Percentiles rank a stretch among this genome's conserved stretches.
Evolutionary conservation across 30 jellyfish, hydroid and myxozoan genomes (phyloP).

Genomic region (Nemopilema nomurai): DNA sequence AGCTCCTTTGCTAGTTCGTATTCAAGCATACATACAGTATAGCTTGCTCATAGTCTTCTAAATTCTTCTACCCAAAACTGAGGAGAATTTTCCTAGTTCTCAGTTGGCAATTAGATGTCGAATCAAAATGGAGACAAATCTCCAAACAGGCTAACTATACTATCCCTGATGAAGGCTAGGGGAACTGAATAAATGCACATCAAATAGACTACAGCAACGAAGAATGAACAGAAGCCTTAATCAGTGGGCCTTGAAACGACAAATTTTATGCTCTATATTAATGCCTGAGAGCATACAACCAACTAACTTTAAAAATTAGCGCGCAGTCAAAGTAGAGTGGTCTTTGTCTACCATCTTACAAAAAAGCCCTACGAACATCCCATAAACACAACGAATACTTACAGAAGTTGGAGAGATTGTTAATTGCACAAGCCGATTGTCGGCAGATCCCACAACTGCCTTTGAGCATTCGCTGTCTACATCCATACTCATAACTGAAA

Average conservation of each 20-base stretch:
- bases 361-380: not conserved
- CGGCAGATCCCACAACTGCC: conserved; percentile 71
- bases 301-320: too few species aligned
- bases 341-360: not conserved
- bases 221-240: too few species aligned
- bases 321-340: not conserved
- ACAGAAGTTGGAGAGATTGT: conserved; percentile 13
- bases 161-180: too few species aligned
- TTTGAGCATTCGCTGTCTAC: conserved; percentile 44
- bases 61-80: not conserved
- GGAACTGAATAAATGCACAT: too few species aligned
- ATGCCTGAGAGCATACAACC: too few species aligned
- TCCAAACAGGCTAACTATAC: too few species aligned
- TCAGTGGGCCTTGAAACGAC: too few species aligned
- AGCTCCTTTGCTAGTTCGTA: not conserved
- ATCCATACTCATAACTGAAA: conserved; percentile 70
- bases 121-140: too few species aligned
- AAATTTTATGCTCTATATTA: too few species aligned
- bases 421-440: conserved; percentile 20
- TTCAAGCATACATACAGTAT: not conserved
- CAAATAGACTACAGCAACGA: too few species aligned
- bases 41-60: too few species aligned
- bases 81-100: not conserved
- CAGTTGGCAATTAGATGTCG: not conserved
- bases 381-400: not conserved